Conservation (phyloP, 1,140 invertebrate species). For the Temnothorax longispinosus region DNA sequence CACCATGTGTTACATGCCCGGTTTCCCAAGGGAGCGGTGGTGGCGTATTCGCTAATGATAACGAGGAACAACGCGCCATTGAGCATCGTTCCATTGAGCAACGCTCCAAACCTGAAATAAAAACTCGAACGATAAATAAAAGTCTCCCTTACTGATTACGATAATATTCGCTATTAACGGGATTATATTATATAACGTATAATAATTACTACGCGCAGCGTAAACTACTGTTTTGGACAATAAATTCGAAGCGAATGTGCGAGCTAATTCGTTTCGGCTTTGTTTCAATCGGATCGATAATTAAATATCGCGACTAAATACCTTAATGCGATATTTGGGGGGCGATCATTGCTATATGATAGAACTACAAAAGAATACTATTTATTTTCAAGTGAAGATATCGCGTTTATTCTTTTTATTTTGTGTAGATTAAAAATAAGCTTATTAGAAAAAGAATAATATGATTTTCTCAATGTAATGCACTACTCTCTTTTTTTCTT, state of each 20-base stretch:
- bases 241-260: background rate
- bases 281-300: background rate
- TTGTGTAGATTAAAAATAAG: background rate
- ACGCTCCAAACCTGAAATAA: conserved; percentile 80
- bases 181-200: background rate
- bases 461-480: background rate
- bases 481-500: background rate
- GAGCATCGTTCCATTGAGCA: conserved; percentile 84
- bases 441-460: background rate
- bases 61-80: conserved; percentile 82
- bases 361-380: background rate
- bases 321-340: background rate
- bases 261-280: background rate
- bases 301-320: background rate
- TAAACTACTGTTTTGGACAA: background rate
- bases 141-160: background rate
- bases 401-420: background rate
- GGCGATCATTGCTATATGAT: background rate
- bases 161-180: background rate
- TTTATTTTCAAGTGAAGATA: background rate
- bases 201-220: conserved; percentile 11
- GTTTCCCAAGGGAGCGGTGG: conserved; percentile 84
- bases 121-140: background rate
- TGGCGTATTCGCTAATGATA: conserved; percentile 81
- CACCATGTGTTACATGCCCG: conserved; percentile 73